Conservation (phyloP, 2,113 vertebrate species). For the Falcunculus frontatus region DNA sequence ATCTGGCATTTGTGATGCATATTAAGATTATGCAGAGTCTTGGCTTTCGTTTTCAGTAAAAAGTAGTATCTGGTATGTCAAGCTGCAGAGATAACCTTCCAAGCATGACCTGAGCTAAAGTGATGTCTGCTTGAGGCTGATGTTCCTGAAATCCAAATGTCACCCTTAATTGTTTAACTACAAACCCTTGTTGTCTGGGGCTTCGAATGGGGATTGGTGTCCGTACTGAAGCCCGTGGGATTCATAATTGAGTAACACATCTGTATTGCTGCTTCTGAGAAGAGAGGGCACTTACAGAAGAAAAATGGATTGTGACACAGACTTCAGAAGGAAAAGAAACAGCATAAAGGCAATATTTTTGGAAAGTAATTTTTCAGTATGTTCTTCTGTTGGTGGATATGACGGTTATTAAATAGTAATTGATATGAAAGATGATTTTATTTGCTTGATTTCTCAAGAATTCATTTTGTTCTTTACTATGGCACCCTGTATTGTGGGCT, state of each 20-base stretch:
- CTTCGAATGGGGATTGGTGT: neutral
- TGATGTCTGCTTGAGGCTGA: neutral
- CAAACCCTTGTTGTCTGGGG: neutral
- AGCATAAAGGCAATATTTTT: neutral
- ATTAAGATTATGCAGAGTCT: neutral
- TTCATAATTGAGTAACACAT: neutral
- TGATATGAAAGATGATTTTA: neutral
- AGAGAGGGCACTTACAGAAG: neutral
- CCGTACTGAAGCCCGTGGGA: neutral
- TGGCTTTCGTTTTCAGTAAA: neutral
- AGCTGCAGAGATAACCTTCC: neutral
- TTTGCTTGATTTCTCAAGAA: neutral
- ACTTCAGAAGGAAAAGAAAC: neutral
- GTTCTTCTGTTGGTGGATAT: neutral
- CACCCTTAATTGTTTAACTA: neutral
- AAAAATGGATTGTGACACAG: neutral
- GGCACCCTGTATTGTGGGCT: neutral
- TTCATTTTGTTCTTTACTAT: neutral
- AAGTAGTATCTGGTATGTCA: neutral
- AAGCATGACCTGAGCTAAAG: neutral
- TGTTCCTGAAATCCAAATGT: neutral
- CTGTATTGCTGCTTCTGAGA: neutral
- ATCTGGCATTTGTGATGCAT: neutral
- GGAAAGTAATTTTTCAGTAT: neutral
- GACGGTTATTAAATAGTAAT: neutral